Conservation (phyloP, 2,113 vertebrate species). For the Corythoichthys intestinalis region DNA sequence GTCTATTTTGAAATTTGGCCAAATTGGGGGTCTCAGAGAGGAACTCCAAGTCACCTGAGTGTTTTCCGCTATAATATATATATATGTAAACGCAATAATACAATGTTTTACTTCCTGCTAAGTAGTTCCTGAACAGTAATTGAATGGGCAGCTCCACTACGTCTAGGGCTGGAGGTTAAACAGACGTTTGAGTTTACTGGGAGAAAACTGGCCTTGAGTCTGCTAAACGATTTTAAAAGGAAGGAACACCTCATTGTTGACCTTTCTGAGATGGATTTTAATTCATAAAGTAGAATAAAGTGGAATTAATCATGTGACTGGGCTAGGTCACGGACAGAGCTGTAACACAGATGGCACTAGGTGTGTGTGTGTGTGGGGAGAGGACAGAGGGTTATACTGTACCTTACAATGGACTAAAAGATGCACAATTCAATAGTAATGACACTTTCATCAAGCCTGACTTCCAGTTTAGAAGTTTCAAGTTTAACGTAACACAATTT, state of each 20-base stretch:
- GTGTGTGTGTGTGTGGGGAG: slow-evolving; percentile 7
- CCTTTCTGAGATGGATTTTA: slow-evolving; percentile 63
- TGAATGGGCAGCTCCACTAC: slow-evolving; percentile 54
- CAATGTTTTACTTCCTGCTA: slow-evolving; percentile 43
- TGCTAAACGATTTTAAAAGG: slow-evolving; percentile 41
- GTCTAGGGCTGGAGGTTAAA: slow-evolving; percentile 30
- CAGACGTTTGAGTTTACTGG: slow-evolving; percentile 40
- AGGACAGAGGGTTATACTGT: no score
- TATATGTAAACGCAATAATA: slow-evolving; percentile 16
- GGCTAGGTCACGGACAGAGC: slow-evolving; percentile 57
- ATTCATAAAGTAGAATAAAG: slow-evolving; percentile 67
- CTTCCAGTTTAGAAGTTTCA: no score
- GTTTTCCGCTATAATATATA: no score
- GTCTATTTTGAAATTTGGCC: no score
- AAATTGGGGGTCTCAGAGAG: no score
- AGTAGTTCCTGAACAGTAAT: slow-evolving; percentile 60
- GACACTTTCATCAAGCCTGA: no score
- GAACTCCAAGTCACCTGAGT: no score
- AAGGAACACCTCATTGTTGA: slow-evolving; percentile 49
- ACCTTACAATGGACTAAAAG: no score
- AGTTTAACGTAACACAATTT: no score
- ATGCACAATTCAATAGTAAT: no score
- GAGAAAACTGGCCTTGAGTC: slow-evolving; percentile 58
- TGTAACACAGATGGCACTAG: slow-evolving; percentile 43
- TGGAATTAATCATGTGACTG: slow-evolving; percentile 59